Base-by-base conservation (phyloP, 2,797 vertebrate genomes). In the Phrynocephalus guinanensis region DNA sequence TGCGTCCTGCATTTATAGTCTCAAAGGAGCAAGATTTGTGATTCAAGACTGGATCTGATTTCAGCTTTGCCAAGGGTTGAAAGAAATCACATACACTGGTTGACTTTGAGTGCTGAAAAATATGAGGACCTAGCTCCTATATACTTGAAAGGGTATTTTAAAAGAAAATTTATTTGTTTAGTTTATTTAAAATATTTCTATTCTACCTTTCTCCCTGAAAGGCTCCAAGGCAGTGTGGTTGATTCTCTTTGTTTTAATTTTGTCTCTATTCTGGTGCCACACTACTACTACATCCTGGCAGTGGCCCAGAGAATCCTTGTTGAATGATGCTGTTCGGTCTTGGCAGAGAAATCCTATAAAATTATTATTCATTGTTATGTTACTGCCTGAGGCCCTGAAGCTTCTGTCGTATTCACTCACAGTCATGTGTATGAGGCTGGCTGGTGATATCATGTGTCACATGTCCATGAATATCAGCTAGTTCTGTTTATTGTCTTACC, bases 81-180 rank as follows among this genome's bases (percentile, higher is more conserved):
- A 79, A 83, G 70, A 79, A 52, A 26, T 77, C 20, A 30, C n/a
- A 85, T 0, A 8, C 24, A 70, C 28, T 33, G 16, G 18, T 38
- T 88, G 66, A 6, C 68, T 52, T 44, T 56, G 26, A 28, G 24
- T 16, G 3, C 77, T 85, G 6, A 56, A 26, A 87, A 71, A 78
- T 30, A 48, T 15, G 3, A 67, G 15, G 13, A 9, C 38, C 52
- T 8, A 18, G 28, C 50, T 8, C 18, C 4, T 71, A 71, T 22
- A 26, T 67, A 75, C 76, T 75, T 75, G 16, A 84, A 88, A 71
- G 16, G 16, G 20, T 78, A 30, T 7, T 70, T 83, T 83, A 83
- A 83, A 26, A 7, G 38, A 44, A 44, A 44, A 44, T 44, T 44
- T 33, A 33, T 33, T 33, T 33, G 0, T 44, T 4, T 44, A 44